Conservation (phyloP, 2,797 vertebrate genomes). For the Craterocephalus amniculus region DNA sequence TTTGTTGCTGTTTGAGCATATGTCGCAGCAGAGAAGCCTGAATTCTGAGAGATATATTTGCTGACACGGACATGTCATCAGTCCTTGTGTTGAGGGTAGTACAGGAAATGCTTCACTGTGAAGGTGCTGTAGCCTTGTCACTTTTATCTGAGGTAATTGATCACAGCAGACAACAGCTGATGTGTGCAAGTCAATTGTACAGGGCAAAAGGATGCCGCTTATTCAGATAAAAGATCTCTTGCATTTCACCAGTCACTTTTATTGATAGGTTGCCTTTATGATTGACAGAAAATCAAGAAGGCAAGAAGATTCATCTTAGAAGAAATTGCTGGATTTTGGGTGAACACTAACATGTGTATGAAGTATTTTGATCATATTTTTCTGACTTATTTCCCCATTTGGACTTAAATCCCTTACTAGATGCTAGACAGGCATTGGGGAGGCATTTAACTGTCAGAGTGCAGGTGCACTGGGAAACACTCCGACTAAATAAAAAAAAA, state of each 20-base stretch:
- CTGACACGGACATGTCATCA: slow-evolving; percentile 83
- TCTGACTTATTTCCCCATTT: slow-evolving; percentile 20
- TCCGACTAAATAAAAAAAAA: slow-evolving; percentile 47
- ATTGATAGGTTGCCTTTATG: slow-evolving; percentile 47
- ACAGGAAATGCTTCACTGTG: slow-evolving; percentile 78
- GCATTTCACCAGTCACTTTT: slow-evolving; percentile 61
- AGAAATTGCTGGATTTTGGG: slow-evolving; percentile 16
- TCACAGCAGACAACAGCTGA: slow-evolving; percentile 82
- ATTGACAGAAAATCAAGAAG: slow-evolving; percentile 49
- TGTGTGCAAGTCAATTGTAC: slow-evolving; percentile 77
- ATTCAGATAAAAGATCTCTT: slow-evolving; percentile 75
- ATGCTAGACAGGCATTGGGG: slow-evolving; percentile 61
- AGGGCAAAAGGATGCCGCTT: slow-evolving; percentile 71
- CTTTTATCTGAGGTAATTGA: slow-evolving; percentile 84
- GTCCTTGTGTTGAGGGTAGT: slow-evolving; percentile 59
- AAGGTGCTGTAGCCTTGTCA: slow-evolving; percentile 80
- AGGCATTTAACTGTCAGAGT: slow-evolving; percentile 75
- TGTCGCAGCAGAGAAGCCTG: slow-evolving; percentile 81
- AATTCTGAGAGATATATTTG: slow-evolving; percentile 83
- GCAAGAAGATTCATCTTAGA: slow-evolving; percentile 2
- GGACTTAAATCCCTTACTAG: slow-evolving; percentile 42
- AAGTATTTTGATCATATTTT: slow-evolving; percentile 1
- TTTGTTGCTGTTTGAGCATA: slow-evolving; percentile 82
- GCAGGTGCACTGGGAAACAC: slow-evolving; percentile 78
- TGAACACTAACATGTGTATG: background rate